A percentile compares a stretch with the other conserved stretches of the same genome.
These are phyloP conservation scores for Anarhynchus alexandrinus DNA, from an alignment of 2,113 vertebrate species.

Conservation along the genomic window DNA sequence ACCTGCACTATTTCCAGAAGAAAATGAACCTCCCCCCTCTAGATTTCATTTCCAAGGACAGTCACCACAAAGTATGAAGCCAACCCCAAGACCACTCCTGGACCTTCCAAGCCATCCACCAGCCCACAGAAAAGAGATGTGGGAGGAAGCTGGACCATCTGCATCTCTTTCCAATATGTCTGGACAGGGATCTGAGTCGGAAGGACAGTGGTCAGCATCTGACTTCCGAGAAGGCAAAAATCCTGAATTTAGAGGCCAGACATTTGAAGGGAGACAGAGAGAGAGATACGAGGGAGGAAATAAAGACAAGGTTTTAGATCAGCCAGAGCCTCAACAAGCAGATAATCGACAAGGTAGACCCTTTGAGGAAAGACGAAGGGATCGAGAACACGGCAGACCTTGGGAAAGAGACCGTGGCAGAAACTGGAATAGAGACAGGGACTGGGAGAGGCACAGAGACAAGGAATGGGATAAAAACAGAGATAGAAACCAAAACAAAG, in stretches of 20 bases:
- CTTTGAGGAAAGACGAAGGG: slow-evolving; percentile 84
- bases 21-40: slow-evolving; percentile 62
- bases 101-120: slow-evolving; percentile 81
- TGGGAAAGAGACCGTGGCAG: slow-evolving; percentile 73
- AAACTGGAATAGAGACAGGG: slow-evolving; percentile 78
- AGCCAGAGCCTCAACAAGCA: slow-evolving; percentile 58
- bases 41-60: slow-evolving; percentile 79
- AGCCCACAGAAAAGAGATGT: slow-evolving; percentile 75
- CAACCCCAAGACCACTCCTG: slow-evolving; percentile 80
- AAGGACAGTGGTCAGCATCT: slow-evolving; percentile 80
- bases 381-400: slow-evolving; percentile 73
- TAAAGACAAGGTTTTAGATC: slow-evolving; percentile 75
- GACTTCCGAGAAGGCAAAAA: slow-evolving; percentile 83
- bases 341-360: slow-evolving; percentile 80
- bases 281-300: slow-evolving; percentile 83
- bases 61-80: slow-evolving; percentile 66
- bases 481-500: slow-evolving; percentile 66
- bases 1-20: slow-evolving; percentile 63
- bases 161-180: slow-evolving; percentile 37
- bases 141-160: slow-evolving; percentile 71
- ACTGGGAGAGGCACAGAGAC: slow-evolving; percentile 74
- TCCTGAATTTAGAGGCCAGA: slow-evolving; percentile 70
- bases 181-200: slow-evolving; percentile 68
- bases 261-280: slow-evolving; percentile 77
- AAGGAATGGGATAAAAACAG: slow-evolving; percentile 67